Evolutionary conservation across 2,797 vertebrate genomes (phyloP), one percentile per base, ranked within the genome.

Genomic region (Bovichtus diacanthus): DNA sequence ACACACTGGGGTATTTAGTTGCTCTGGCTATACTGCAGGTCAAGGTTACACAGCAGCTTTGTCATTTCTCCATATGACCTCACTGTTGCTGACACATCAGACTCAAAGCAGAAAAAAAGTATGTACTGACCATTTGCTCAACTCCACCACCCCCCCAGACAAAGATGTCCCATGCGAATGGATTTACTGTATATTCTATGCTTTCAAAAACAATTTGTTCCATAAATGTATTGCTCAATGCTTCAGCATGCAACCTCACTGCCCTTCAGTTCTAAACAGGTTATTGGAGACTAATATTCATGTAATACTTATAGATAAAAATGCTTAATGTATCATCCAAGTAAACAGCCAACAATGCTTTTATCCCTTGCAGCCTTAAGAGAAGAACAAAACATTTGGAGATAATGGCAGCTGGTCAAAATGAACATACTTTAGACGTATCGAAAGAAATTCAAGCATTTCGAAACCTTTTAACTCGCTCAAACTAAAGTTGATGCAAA

Each of bases 11-110:
- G 46, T 49, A 39, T 51, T 19, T 16, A 4, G 44, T 55, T 56
- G 27, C 70, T 65, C 34, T 29, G 38, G 70, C 47, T 49, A 10
- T 41, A 63, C 59, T 31, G 36, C 34, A 39, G 54, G 66, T 79
- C 73, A 82, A 67, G 76, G 47, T 82, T 65, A 53, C 56, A 56
- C 23, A 61, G 55, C 70, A 77, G 71, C 69, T 74, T 63, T 73
- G 50, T 50, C 18, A 27, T 62, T 71, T 39, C 56, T 61, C 47
- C 60, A 41, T 64, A 58, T 69, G 21, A 44, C 58, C 53, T 63
- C 51, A 36, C 53, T 64, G 34, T 59, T 74, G 53, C 50, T 65
- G 16, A 59, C 44, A 59, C 10, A 60, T 46, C 54, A 55, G 16
- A 29, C 49, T 61, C 46, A 13, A 60, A 47, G 21, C 21, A 23